Evolutionary conservation across 2,797 vertebrate species (phyloP), one percentile per base, ranked within the genome.

Genomic region (Lacerta bilineata): DNA sequence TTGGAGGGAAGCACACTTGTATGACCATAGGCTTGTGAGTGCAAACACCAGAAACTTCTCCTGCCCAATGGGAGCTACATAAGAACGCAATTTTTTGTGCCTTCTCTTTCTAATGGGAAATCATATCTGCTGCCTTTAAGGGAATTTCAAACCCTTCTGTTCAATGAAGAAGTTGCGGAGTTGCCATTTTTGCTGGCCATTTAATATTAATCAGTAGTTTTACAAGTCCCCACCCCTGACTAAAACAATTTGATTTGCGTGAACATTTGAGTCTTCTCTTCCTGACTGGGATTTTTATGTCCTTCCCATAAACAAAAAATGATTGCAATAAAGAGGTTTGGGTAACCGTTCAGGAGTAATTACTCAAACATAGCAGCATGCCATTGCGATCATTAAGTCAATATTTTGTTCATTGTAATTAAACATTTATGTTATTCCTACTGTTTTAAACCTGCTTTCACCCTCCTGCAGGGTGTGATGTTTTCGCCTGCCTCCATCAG

Each of bases 361-460:
- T 90, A 33, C 87, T 93, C 84, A 88, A 92, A 90, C 33, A 80
- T 83, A 89, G 85, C 71, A 92, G 41, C 66, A 81, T 50, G 69
- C 86, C 84, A 84, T 1, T 68, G 89, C 93, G 86, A 92, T 84
- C 80, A 91, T 0, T 91, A 86, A 92, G 92, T 92, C 92, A 94
- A 90, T 93, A 93, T 92, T 95, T 92, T 88, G 68, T 86, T 93
- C 83, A 94, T 91, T 76, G 78, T 87, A 93, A 93, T 94, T 94
- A 94, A 95, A 95, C 78, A 95, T 95, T 93, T 93, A 94, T 90
- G 82, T 77, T 94, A 93, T 83, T 93, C 79, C 80, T 90, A 92
- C 85, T 68, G 88, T 77, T 93, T 89, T 91, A 94, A 94, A 88
- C 88, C 68, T 93, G 91, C 90, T 94, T 84, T 90, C 80, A 90